Evolutionary conservation across 2,888 invertebrate genomes (phyloP), one percentile per base, ranked within the genome.

Genomic region (Synergus gifuensis): DNA sequence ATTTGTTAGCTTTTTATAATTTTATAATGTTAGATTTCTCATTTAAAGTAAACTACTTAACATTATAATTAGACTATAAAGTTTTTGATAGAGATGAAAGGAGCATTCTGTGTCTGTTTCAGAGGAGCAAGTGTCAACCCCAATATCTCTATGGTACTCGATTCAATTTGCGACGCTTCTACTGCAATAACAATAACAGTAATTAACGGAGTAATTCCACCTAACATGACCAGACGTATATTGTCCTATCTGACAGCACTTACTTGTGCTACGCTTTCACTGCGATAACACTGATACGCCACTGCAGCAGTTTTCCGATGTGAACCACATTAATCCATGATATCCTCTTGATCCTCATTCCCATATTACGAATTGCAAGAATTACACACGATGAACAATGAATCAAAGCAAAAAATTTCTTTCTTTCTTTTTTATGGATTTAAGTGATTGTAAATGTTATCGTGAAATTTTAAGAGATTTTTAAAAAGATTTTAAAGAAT

Each of bases 141-240:
- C 82, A 83, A 83, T 81, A 81, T 82, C 82, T 81, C 82, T 81
- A 40, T 77, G 79, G 77, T 49, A 76, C 78, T 81, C 63, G 78
- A 78, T 82, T 81, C 82, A 84, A 84, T 84, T 84, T 83, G 82
- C 83, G 81, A 78, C 76, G 78, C 81, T 81, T 82, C 79, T 81
- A 78, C 79, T 82, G 82, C 83, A 81, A 78, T 76, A 44, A 63
- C 76, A 78, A 83, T 81, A 83, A 83, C 82, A 82, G 79, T 84
- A 83, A 83, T 84, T 84, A 82, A 82, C 83, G 81, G 83, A 83
- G 80, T 83, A 82, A 81, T 83, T 83, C 81, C 78, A 76, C 69
- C 80, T 79, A 81, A 80, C 80, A 80, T 64, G 64, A n/a, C 16
- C 64, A 64, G 64, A 64, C 64, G 64, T 64, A 64, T 40, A 64